Conservation (phyloP, 2,113 vertebrate species). For the Prochilodus magdalenae region DNA sequence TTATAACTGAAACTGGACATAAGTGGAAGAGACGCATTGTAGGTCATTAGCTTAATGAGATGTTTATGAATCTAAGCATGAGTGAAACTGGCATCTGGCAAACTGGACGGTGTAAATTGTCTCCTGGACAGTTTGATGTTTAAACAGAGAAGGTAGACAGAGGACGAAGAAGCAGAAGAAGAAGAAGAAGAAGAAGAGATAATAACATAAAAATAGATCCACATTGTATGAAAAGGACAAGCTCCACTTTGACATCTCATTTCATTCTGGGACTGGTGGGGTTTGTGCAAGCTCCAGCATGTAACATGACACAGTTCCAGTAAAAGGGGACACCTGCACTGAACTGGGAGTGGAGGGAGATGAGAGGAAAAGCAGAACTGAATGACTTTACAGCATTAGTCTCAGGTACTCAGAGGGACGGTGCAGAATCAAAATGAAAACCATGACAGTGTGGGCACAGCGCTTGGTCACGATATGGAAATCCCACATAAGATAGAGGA, state of each 20-base stretch:
- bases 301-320: not conserved
- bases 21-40: not conserved
- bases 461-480: constrained; percentile 26
- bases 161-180: constrained; percentile 4
- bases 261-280: not conserved
- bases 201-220: not conserved
- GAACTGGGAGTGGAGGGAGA: not conserved
- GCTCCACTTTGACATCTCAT: not conserved
- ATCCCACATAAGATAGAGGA: not conserved
- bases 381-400: not conserved
- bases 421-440: constrained; percentile 32
- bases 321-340: not conserved
- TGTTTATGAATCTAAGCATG: constrained; percentile 17
- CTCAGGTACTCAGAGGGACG: not conserved
- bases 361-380: not conserved
- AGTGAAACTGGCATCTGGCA: not conserved
- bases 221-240: not conserved
- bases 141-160: not conserved
- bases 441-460: not conserved
- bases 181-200: not conserved
- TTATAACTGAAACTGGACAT: too few species aligned
- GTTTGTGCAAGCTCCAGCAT: not conserved
- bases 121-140: constrained; percentile 33
- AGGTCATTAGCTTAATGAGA: constrained; percentile 14
- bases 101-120: constrained; percentile 15